A percentile compares a stretch with the other conserved stretches of the same genome.
phyloP scores from a whole-genome alignment of 2,113 vertebrate genomes.

The Upupa epops region DNA sequence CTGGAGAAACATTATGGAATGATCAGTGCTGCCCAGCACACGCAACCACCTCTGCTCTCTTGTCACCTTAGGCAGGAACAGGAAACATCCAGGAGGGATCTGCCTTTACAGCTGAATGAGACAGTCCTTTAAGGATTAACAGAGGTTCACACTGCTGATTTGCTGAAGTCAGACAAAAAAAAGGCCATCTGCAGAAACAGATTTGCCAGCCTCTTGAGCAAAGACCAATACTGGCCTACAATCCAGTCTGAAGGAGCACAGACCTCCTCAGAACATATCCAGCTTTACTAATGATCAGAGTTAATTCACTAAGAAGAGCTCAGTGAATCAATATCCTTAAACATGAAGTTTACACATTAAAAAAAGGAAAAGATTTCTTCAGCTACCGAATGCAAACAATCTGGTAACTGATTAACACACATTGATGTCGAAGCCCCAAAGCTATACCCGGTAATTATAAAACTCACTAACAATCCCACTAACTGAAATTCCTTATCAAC shows the following conservation, averaged over 20 bases:
- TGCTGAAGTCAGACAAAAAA: background rate
- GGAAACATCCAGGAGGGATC: background rate
- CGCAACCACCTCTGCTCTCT: background rate
- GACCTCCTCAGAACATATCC: background rate
- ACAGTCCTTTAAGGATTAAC: background rate
- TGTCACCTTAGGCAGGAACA: background rate
- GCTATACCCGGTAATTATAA: background rate
- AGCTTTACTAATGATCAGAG: background rate
- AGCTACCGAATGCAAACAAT: constrained; percentile 20
- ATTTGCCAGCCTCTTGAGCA: background rate
- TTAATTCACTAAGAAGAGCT: background rate
- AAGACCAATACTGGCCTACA: background rate
- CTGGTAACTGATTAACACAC: constrained; percentile 60
- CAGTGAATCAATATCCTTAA: background rate
- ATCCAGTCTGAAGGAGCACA: background rate
- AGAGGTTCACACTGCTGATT: background rate
- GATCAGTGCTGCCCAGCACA: background rate
- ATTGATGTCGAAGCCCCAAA: constrained; percentile 13
- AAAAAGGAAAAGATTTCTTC: background rate
- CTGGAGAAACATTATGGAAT: background rate
- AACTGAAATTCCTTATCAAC: constrained; percentile 57
- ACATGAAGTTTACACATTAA: background rate
- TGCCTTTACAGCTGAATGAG: background rate
- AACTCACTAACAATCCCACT: background rate
- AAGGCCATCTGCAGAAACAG: background rate